Evolutionary conservation across 2,797 vertebrate species (phyloP).

Genomic region (Mycteria americana): DNA sequence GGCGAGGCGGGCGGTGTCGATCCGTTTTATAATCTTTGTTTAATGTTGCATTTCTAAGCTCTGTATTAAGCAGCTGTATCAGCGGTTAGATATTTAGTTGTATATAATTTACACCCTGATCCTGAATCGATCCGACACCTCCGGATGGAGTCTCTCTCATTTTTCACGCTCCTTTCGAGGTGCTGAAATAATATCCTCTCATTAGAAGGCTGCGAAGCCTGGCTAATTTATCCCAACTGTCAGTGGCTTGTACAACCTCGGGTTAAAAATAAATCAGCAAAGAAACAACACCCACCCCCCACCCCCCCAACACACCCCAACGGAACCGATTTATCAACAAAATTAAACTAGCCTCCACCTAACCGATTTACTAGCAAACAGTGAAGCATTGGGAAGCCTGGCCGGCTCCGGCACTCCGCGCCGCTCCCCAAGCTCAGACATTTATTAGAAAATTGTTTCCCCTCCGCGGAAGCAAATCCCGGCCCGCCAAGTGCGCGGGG

Average conservation of each 20-base stretch:
- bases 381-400: constrained; percentile 53
- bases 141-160: constrained; percentile 84
- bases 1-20: constrained; percentile 41
- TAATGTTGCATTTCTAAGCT: constrained; percentile 83
- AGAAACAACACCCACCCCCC: constrained; percentile 75
- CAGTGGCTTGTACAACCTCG: constrained; percentile 92
- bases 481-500: not conserved
- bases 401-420: not conserved
- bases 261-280: constrained; percentile 96
- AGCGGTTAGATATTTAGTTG: constrained; percentile 81
- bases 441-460: constrained; percentile 58
- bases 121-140: constrained; percentile 96
- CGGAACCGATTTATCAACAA: constrained; percentile 93
- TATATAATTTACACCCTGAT: constrained; percentile 87
- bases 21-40: constrained; percentile 79
- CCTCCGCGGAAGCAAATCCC: constrained; percentile 39
- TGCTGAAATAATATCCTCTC: constrained; percentile 94
- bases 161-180: constrained; percentile 89
- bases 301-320: constrained; percentile 70
- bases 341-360: constrained; percentile 88
- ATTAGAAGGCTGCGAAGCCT: constrained; percentile 89
- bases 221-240: constrained; percentile 97
- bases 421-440: constrained; percentile 18
- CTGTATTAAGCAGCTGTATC: constrained; percentile 79
- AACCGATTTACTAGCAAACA: constrained; percentile 80